Evolutionary conservation across 1,140 invertebrate genomes (phyloP), one percentile per base, ranked within the genome.

Genomic region (Drosophila pseudoobscura): DNA sequence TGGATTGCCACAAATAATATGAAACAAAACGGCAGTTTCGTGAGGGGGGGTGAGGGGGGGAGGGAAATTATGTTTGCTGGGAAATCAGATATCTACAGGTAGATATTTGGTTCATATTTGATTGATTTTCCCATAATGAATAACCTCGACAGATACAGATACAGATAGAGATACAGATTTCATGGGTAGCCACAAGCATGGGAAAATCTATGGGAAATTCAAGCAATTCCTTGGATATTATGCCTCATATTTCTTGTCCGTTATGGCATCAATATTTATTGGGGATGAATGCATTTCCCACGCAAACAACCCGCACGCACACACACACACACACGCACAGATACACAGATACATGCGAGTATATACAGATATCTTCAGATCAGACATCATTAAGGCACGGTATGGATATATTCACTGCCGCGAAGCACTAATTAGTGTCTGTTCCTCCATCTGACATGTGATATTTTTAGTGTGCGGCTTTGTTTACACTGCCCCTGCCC

Each of bases 401-500:
- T 2, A 4, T 9, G 8, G 35, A 41, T 51, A 13, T 45, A 47
- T 51, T 69, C 51, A 29, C 52, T 59, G 17, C 29, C 20, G 50
- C 53, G 17, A 56, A 46, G 17, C 45, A 70, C 80, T 84, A 85
- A 87, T 85, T 85, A 80, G 80, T 78, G 60, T 56, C 65, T 47
- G 31, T 46, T 58, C 52, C 59, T 61, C 66, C 43, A 20, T 7
- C 43, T 53, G 80, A 87, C 58, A 85, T 85, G 82, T 80, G 82
- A 85, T 87, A 85, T 85, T 80, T 80, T 85, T 87, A 68, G 82
- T 74, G 82, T 39, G 43, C 63, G 47, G 68, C 24, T 70, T 74
- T 87, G 80, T 84, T 84, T 87, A 77, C 77, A 70, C 5, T 24
- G 24, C 35, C 53, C 35, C 45, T 13, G 29, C 39, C 31, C 45